Base-by-base conservation (phyloP, 1,140 invertebrate species). In the Ptiloglossa arizonensis region DNA sequence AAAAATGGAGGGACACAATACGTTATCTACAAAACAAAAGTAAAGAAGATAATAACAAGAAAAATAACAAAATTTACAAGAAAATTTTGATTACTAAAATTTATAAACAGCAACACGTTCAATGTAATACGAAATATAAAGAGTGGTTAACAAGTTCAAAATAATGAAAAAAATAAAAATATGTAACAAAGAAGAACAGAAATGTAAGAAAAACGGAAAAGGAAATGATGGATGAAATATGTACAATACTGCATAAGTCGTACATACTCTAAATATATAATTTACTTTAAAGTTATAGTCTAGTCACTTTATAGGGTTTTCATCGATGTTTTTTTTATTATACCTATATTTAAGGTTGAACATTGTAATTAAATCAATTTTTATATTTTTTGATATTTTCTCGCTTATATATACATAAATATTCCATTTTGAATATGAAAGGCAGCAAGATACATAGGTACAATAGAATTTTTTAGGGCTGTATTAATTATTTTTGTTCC, bases 271-370 rank as follows among this genome's bases (percentile, higher is more conserved):
- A 54, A 48, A 54, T 35, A 32, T 38, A 64, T 66, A 66, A 46
- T 29, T 54, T 73, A 64, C 35, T 66, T 64, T 48, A 52, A 63
- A 52, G 48, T 63, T 44, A 19, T 64, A 73, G 50, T 73, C 71
- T 73, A 73, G 71, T 64, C 71, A 66, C 41, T 38, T 5, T 52
- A 66, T 44, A 35, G 19, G 19, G 24, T 44, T 54, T 54, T 41
- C 13, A 73, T 38, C 44, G 11, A 38, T 48, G 22, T 71, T 48
- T 46, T 62, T 72, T 35, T 13, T 15, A 52, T 1, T 24, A 24
- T 68, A 44, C 38, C 32, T 38, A 27, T 29, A 41, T 38, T 17
- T n/a, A 24, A 13, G 50, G 22, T 22, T 5, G 9, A 52, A 22
- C 50, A 52, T 24, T 52, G 6, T n/a, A n/a, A 5, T 52, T 52